Evolutionary conservation across 2,888 invertebrate genomes (phyloP).

Genomic region (Latrodectus elegans): DNA sequence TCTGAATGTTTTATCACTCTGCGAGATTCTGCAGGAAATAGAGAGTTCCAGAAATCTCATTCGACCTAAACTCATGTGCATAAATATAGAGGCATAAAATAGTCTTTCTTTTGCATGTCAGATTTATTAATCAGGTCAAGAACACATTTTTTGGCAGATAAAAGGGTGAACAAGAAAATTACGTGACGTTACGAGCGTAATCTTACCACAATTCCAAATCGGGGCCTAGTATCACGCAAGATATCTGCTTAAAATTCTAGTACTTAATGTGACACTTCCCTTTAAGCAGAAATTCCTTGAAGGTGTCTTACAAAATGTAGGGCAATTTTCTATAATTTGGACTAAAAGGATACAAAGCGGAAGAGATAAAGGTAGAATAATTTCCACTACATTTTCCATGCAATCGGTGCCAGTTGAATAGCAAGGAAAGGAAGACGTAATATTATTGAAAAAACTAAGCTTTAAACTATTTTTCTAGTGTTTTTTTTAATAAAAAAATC

Average conservation of each 20-base stretch:
- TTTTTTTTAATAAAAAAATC: no score
- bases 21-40: no score
- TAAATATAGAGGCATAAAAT: no score
- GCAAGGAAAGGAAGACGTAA: no score
- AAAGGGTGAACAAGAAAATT: conserved; percentile 45
- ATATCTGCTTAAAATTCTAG: conserved; percentile 33
- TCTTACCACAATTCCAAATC: conserved; percentile 18
- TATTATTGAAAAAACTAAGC: no score
- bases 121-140: conserved; percentile 28
- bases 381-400: background rate
- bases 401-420: no score
- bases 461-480: no score
- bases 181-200: conserved; percentile 40
- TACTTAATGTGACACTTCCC: background rate
- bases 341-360: conserved; percentile 37
- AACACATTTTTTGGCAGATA: conserved; percentile 37
- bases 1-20: no score
- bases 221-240: conserved; percentile 25
- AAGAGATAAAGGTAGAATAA: conserved; percentile 19
- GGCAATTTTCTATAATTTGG: conserved; percentile 30
- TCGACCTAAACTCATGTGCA: no score
- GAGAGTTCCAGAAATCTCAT: no score
- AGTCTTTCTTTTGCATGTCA: background rate
- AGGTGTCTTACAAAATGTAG: conserved; percentile 23
- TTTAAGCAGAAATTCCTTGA: background rate